Conservation (phyloP, 2,113 vertebrate genomes). For the Tangachromis dhanisi region DNA sequence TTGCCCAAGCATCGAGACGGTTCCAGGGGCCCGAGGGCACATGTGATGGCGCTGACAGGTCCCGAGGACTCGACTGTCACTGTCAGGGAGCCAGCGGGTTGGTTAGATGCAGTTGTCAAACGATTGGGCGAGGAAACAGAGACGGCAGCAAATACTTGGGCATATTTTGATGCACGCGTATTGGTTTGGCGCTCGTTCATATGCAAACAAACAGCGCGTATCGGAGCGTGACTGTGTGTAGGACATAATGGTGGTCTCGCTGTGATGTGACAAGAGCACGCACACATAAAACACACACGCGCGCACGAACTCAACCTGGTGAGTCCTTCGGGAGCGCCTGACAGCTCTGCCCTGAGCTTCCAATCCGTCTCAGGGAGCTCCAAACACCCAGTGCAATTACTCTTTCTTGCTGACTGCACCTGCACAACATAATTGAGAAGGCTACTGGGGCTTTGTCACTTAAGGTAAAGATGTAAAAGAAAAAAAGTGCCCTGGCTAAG, state of each 20-base stretch:
- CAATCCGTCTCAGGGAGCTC: conserved; percentile 62
- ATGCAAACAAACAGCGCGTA: not conserved
- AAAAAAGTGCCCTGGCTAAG: conserved; percentile 25
- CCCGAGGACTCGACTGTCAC: conserved; percentile 40
- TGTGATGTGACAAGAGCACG: not conserved
- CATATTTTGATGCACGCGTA: not conserved
- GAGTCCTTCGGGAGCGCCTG: conserved; percentile 54
- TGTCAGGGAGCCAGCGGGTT: conserved; percentile 18
- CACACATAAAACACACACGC: not conserved
- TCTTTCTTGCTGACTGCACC: conserved; percentile 73
- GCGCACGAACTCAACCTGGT: not conserved
- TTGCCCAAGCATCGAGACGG: conserved; percentile 34
- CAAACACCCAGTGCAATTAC: conserved; percentile 72
- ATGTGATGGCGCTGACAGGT: conserved; percentile 46
- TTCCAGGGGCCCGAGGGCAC: conserved; percentile 31
- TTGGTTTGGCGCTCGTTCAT: not conserved
- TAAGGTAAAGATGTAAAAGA: conserved; percentile 64
- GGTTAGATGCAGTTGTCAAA: conserved; percentile 34
- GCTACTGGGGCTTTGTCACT: conserved; percentile 60
- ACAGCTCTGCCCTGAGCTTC: conserved; percentile 65
- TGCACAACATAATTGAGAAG: conserved; percentile 69
- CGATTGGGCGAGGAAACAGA: not conserved
- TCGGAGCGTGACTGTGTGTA: not conserved
- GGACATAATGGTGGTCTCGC: conserved; percentile 19
- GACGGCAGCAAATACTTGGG: not conserved